phyloP scores from a whole-genome alignment of 2,113 vertebrate species.

The Burhinus bistriatus region DNA sequence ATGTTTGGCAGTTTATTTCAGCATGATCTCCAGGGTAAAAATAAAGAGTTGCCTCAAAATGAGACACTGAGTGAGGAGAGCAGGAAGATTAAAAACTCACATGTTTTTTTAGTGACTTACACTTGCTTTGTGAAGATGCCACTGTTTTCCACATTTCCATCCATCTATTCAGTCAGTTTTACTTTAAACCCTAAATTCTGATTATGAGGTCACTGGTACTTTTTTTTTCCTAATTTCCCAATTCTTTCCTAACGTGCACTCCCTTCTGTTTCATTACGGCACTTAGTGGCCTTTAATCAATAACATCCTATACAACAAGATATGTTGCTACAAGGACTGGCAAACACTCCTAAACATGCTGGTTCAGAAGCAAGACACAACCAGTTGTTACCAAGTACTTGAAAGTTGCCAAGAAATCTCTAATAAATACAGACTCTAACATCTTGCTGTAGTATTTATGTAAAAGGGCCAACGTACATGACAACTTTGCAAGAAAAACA shows the following conservation, averaged over 20 bases:
- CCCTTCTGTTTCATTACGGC: background rate
- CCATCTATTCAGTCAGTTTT: background rate
- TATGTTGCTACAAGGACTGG: background rate
- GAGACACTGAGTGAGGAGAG: slow-evolving; percentile 50
- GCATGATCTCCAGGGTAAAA: slow-evolving; percentile 72
- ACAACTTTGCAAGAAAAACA: background rate
- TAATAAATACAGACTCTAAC: background rate
- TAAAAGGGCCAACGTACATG: background rate
- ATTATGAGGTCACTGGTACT: background rate
- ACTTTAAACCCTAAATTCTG: background rate
- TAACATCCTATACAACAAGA: background rate
- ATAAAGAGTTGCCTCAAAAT: slow-evolving; percentile 69
- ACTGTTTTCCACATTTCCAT: background rate
- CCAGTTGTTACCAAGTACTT: background rate
- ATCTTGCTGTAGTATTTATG: background rate
- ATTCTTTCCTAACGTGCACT: background rate
- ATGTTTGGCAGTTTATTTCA: slow-evolving; percentile 84
- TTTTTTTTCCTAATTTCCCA: background rate
- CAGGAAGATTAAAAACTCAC: slow-evolving; percentile 41
- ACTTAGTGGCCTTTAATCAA: background rate
- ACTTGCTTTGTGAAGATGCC: background rate
- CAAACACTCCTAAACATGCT: background rate
- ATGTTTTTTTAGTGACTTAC: background rate
- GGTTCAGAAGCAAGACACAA: background rate
- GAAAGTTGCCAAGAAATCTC: background rate